Conservation (phyloP, 1,140 invertebrate genomes). For the Thaumetopoea pityocampa region DNA sequence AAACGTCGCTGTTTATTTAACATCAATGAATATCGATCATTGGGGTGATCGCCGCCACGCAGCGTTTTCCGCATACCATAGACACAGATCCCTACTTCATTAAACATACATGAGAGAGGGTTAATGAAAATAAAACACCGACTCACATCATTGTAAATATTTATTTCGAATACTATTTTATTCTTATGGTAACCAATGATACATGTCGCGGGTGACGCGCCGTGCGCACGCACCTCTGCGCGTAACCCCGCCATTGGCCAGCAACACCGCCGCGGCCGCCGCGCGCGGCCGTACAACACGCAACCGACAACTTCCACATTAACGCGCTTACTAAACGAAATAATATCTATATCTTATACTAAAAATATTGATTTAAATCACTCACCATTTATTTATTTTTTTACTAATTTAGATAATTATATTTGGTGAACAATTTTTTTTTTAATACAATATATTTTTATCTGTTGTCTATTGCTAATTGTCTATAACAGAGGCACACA, state of each 20-base stretch:
- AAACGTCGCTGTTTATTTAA: too few species aligned
- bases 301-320: slow-evolving; percentile 36
- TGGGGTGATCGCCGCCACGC: too few species aligned
- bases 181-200: slow-evolving; percentile 75
- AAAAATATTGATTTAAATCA: slow-evolving; percentile 15
- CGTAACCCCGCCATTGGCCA: slow-evolving; percentile 48
- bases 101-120: not conserved
- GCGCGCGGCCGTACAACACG: slow-evolving; percentile 35
- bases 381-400: slow-evolving; percentile 15
- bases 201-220: slow-evolving; percentile 64
- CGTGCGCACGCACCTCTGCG: slow-evolving; percentile 43
- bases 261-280: slow-evolving; percentile 56
- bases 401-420: slow-evolving; percentile 4
- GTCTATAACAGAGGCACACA: slow-evolving; percentile 70
- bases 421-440: slow-evolving; percentile 10
- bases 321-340: slow-evolving; percentile 56
- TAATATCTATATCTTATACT: slow-evolving; percentile 47
- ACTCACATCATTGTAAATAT: slow-evolving; percentile 64
- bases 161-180: slow-evolving; percentile 72
- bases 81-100: too few species aligned
- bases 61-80: too few species aligned
- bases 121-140: slow-evolving; percentile 23
- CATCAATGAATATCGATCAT: too few species aligned
- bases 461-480: slow-evolving; percentile 33
- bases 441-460: slow-evolving; percentile 12